Conservation (phyloP, 2,113 vertebrate genomes). For the Dasyurus viverrinus region DNA sequence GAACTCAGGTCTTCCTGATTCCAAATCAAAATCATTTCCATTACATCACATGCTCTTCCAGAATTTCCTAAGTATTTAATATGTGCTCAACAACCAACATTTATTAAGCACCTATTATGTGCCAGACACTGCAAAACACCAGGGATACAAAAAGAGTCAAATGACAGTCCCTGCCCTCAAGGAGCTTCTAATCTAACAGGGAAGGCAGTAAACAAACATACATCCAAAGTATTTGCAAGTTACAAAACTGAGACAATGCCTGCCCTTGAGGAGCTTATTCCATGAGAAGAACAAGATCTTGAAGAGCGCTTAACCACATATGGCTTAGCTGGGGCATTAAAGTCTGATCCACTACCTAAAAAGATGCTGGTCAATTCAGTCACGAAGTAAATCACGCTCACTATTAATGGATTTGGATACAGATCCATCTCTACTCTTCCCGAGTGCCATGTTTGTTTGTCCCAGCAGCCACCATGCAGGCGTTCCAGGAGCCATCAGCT, state of each 20-base stretch:
- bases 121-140: too few relatives aligned
- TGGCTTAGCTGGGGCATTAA: neutral
- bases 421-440: neutral
- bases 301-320: neutral
- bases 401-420: neutral
- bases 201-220: neutral
- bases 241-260: neutral
- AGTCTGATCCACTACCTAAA: too few relatives aligned
- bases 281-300: neutral
- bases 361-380: neutral
- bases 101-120: neutral
- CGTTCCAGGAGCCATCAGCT: slow-evolving; percentile 22
- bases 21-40: neutral
- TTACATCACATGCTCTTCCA: neutral
- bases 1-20: neutral
- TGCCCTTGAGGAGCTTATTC: neutral
- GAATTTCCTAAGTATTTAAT: neutral
- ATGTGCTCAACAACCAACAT: neutral
- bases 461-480: neutral
- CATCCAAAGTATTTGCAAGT: too few relatives aligned
- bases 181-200: neutral
- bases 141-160: neutral
- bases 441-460: neutral
- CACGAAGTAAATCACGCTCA: neutral
- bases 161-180: neutral